Evolutionary conservation across 2,888 invertebrate genomes (phyloP), one percentile per base, ranked within the genome.

Genomic region (Strigamia maritima): DNA sequence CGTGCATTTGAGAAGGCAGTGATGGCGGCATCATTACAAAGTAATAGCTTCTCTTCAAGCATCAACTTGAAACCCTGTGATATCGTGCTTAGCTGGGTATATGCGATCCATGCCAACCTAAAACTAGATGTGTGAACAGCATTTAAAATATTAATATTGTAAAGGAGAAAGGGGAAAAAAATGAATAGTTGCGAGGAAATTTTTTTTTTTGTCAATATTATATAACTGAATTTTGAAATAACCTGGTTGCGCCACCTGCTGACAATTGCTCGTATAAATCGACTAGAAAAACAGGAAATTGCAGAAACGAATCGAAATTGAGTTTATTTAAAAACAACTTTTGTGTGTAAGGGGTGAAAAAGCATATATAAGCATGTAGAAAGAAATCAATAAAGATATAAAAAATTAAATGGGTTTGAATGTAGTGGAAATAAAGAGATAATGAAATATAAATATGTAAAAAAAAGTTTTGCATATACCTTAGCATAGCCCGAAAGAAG

Each of bases 1-100:
- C 49, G 49, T 49, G 49, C 49, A 49, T 49, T 49, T 49, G 16
- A 49, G n/a, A 49, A 49, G 1, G n/a, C 49, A 49, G n/a, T n/a
- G 49, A 49, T 49, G 49, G 49, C 49, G 49, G 49, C 49, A 49
- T 49, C 49, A 49, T 49, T 49, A 49, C 49, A 49, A 49, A 49
- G 49, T 49, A 49, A 49, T 49, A n/a, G 49, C 49, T 49, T 49
- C 49, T n/a, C 49, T n/a, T 49, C 49, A 49, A 49, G n/a, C 49
- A 49, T 49, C 49, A 49, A 49, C 49, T 49, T 49, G 49, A 49
- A 49, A 44, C 40, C 40, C 40, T 44, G 40, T 44, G 16, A 6
- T 49, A 19, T n/a, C 6, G n/a, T 16, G 16, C 40, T 49, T n/a
- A 49, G 19, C 49, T 49, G 49, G 8, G 49, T 49, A n/a, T 49